phyloP scores from a whole-genome alignment of 1,140 invertebrate species.

The Drosophila willistoni region DNA sequence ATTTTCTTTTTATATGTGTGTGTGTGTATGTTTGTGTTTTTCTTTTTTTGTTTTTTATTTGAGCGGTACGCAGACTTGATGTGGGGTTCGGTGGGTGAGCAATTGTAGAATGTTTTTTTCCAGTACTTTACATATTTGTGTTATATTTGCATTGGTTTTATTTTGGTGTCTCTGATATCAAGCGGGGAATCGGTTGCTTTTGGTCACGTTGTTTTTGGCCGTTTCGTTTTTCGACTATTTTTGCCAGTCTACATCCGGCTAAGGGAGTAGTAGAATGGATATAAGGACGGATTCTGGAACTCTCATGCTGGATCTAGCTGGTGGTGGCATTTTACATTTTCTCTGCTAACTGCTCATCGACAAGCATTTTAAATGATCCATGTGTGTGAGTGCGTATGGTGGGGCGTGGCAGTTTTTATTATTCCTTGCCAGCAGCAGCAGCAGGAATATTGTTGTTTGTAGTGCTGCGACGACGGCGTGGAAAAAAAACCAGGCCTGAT shows the following conservation, averaged over 20 bases:
- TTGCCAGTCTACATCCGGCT: constrained; percentile 62
- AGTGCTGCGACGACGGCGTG: constrained; percentile 34
- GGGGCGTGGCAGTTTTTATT: constrained; percentile 46
- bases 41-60: constrained; percentile 15
- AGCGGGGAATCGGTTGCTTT: constrained; percentile 67
- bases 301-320: neutral
- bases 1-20: constrained; percentile 7
- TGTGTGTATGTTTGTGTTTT: neutral
- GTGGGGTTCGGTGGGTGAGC: constrained; percentile 44
- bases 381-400: constrained; percentile 47
- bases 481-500: constrained; percentile 65
- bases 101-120: constrained; percentile 78
- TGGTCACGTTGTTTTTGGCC: constrained; percentile 31
- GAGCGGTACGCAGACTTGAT: neutral
- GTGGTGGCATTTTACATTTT: constrained; percentile 67
- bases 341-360: constrained; percentile 55
- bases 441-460: constrained; percentile 52
- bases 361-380: constrained; percentile 82
- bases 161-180: constrained; percentile 77
- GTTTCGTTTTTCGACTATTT: constrained; percentile 71
- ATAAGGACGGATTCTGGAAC: neutral
- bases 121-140: constrained; percentile 72
- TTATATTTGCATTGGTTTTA: constrained; percentile 79
- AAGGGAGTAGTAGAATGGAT: constrained; percentile 24
- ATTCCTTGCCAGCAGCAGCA: neutral